A percentile compares a stretch with the other conserved stretches of the same genome.
These are phyloP conservation scores for Castor canadensis DNA, from an alignment of 2,113 vertebrate genomes.

Conservation along the genomic window DNA sequence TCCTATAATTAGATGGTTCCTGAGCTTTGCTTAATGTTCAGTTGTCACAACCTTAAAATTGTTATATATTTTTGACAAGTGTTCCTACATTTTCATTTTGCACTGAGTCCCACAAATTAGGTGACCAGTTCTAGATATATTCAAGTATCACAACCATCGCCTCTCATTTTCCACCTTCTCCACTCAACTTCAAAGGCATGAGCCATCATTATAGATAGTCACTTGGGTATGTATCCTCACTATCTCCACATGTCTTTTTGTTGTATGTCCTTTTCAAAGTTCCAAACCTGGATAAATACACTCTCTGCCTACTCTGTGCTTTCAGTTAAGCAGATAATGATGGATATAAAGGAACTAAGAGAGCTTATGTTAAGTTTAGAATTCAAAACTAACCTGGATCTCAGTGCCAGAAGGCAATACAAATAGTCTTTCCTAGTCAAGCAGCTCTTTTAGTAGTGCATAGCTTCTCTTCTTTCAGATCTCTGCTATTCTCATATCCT, in stretches of 20 bases:
- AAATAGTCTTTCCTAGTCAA: background rate
- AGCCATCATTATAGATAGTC: background rate
- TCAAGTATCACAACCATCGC: background rate
- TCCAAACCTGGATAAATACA: background rate
- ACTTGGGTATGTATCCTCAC: background rate
- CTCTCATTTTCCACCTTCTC: background rate
- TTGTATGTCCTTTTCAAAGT: background rate
- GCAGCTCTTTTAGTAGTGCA: background rate
- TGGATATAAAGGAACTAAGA: background rate
- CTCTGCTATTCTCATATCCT: background rate
- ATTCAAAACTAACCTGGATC: background rate
- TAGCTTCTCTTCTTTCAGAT: background rate
- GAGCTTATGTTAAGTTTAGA: background rate
- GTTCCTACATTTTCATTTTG: too few species aligned
- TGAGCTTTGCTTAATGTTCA: background rate
- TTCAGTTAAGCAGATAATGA: background rate
- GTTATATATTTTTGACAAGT: too few species aligned
- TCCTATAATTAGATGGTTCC: background rate
- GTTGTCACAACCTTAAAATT: background rate
- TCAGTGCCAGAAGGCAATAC: background rate
- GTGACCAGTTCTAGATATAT: background rate
- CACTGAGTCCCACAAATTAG: too few species aligned
- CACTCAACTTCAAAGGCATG: background rate
- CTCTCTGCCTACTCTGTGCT: background rate
- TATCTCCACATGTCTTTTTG: background rate